These are phyloP conservation scores for Acromyrmex charruanus DNA, from an alignment of 1,140 invertebrate genomes.

Conservation along the genomic window DNA sequence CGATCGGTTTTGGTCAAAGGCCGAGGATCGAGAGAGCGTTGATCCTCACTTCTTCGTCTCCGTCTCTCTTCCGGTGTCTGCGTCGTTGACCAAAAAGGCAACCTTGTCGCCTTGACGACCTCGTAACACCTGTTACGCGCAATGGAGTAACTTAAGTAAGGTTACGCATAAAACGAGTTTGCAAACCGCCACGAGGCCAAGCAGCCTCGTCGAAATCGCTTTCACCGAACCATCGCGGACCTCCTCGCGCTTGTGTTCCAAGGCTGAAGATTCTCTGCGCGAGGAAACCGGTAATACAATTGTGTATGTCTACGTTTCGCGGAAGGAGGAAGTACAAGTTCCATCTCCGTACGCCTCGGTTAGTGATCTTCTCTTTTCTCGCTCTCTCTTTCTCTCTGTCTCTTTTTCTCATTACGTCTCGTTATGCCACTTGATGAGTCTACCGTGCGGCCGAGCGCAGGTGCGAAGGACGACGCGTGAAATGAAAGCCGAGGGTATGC, in stretches of 20 bases:
- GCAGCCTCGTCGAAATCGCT: slow-evolving; percentile 75
- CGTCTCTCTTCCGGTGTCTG: not conserved
- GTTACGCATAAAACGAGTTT: slow-evolving; percentile 83
- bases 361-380: not conserved
- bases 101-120: slow-evolving; percentile 75
- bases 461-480: slow-evolving; percentile 47
- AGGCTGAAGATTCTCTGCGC: slow-evolving; percentile 66
- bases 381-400: not conserved
- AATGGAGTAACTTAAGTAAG: slow-evolving; percentile 75
- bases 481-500: slow-evolving; percentile 40
- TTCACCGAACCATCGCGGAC: slow-evolving; percentile 73
- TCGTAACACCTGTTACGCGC: slow-evolving; percentile 81
- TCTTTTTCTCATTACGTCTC: not conserved
- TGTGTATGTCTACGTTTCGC: slow-evolving; percentile 30
- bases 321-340: slow-evolving; percentile 55
- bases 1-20: not conserved
- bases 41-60: slow-evolving; percentile 25
- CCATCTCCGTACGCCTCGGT: not conserved
- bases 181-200: slow-evolving; percentile 74
- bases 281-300: slow-evolving; percentile 60
- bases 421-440: slow-evolving; percentile 30
- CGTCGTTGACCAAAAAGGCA: slow-evolving; percentile 54
- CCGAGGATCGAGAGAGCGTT: slow-evolving; percentile 34
- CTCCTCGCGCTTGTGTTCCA: slow-evolving; percentile 43
- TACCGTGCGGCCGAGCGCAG: slow-evolving; percentile 26